Evolutionary conservation across 2,113 vertebrate species (phyloP).

Genomic region (Ochotona princeps): DNA sequence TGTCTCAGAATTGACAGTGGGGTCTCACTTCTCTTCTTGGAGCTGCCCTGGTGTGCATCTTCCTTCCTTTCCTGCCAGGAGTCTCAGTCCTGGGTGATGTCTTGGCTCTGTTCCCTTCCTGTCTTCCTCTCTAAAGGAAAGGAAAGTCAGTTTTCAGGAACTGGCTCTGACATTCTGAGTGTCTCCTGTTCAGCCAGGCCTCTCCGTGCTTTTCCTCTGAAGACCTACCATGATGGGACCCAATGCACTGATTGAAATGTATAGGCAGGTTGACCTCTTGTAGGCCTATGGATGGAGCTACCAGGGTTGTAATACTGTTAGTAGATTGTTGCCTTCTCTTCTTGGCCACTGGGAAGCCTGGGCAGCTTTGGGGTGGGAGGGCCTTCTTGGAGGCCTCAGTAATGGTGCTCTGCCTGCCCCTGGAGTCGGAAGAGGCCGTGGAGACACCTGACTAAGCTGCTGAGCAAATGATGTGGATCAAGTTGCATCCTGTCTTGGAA

Average conservation of each 20-base stretch:
- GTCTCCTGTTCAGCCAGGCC: background rate
- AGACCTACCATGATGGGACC: background rate
- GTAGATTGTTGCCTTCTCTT: background rate
- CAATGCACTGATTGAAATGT: background rate
- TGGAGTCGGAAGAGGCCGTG: background rate
- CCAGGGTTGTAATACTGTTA: background rate
- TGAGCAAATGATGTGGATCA: background rate
- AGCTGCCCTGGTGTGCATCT: background rate
- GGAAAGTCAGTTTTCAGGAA: background rate
- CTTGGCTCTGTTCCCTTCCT: background rate
- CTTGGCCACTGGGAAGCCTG: background rate
- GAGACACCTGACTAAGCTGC: background rate
- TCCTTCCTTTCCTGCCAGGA: background rate
- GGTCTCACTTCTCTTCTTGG: background rate
- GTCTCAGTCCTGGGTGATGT: background rate
- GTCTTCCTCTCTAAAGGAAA: background rate
- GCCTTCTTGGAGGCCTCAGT: background rate
- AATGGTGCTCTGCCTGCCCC: background rate
- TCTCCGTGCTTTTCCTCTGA: background rate
- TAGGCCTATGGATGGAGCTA: background rate
- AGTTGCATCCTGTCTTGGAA: background rate
- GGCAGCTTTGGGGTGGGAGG: background rate
- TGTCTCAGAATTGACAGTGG: background rate
- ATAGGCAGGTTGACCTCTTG: background rate
- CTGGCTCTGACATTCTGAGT: background rate